A percentile compares a stretch with the other conserved stretches of the same genome.
phyloP scores from a whole-genome alignment of 2,797 vertebrate genomes.

The Pelochelys cantorii region DNA sequence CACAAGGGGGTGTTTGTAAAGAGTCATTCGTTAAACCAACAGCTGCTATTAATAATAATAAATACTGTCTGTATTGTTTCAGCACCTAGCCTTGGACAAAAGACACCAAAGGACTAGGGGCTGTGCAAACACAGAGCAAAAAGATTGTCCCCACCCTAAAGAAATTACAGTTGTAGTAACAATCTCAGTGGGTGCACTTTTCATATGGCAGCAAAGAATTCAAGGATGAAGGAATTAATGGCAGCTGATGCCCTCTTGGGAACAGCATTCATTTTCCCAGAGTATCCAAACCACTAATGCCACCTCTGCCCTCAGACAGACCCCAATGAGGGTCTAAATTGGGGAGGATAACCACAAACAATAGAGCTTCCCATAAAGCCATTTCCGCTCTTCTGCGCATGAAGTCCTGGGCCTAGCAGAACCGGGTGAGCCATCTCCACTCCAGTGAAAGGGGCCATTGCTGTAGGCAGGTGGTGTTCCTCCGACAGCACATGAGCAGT shows the following conservation, averaged over 20 bases:
- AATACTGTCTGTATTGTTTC: neutral
- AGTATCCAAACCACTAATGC: neutral
- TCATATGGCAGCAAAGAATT: neutral
- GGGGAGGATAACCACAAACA: neutral
- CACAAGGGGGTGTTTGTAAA: neutral
- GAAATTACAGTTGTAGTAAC: neutral
- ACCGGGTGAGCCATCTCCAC: neutral
- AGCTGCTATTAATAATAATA: conserved; percentile 17
- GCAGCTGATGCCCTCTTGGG: neutral
- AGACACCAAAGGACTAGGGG: neutral
- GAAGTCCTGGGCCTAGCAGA: neutral
- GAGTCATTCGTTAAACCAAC: conserved; percentile 35
- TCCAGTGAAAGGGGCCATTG: neutral
- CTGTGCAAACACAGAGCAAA: conserved; percentile 5
- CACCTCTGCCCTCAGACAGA: neutral
- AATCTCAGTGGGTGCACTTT: neutral
- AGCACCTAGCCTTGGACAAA: neutral
- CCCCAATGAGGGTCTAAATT: neutral
- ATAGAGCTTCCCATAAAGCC: neutral
- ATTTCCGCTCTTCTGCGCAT: neutral
- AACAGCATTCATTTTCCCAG: neutral
- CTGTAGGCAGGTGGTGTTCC: rapidly evolving
- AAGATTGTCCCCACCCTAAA: conserved; percentile 12
- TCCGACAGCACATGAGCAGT: neutral
- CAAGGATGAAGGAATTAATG: neutral